Evolutionary conservation across 2,113 vertebrate genomes (phyloP), one percentile per base, ranked within the genome.

Genomic region (Calonectris borealis): DNA sequence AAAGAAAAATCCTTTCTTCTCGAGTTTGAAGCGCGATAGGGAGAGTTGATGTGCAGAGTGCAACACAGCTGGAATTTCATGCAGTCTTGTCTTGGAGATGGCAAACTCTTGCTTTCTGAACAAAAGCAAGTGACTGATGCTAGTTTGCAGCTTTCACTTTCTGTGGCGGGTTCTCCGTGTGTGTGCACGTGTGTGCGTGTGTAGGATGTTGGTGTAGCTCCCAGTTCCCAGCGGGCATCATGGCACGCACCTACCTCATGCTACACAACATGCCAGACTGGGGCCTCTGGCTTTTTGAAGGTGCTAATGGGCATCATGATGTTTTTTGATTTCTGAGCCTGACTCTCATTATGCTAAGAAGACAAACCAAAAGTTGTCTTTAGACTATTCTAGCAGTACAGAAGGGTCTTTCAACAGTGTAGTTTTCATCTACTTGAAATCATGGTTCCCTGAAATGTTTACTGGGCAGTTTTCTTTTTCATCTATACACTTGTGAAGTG

Each of bases 11-110:
- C 20, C 4, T 89, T 89, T 72, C 13, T 76, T 51, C 76, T 81
- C 1, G 0, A 48, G 25, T 57, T 16, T 71, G 21, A 75, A 82
- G 57, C 13, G 8, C 1, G 0, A 54, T 15, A n/a, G 13, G 9
- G 31, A 48, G 42, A 54, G 18, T 2, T 69, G 20, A 69, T 22
- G 10, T 38, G n/a, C 17, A 48, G 52, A 87, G 18, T 1, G 1
- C 54, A 86, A 27, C 16, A 29, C 57, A 80, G 57, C 8, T 80
- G 44, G 46, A 38, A 70, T 76, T 80, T 55, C 44, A 27, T 19
- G 5, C 14, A 27, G 36, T 70, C 22, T 52, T 26, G 11, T 29
- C 62, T 54, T 62, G 36, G 42, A 86, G 22, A 36, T 32, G 24
- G 31, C 15, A 61, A 61, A 54, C 5, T 40, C 58, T 48, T 69